Evolutionary conservation across 2,888 invertebrate species (phyloP), one percentile per base, ranked within the genome.

Genomic region (Tigriopus californicus): DNA sequence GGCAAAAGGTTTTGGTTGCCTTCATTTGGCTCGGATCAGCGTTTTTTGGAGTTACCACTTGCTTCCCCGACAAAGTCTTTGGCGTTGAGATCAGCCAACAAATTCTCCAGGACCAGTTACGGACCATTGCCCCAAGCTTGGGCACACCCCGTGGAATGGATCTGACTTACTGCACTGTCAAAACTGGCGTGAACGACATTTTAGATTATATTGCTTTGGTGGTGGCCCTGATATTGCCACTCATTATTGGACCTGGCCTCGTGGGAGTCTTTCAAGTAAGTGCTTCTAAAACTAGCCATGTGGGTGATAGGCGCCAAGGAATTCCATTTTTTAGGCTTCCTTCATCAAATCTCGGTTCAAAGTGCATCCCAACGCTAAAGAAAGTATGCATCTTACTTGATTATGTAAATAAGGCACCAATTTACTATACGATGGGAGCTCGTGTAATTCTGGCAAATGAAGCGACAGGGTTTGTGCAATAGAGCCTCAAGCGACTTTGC

Each of bases 111-210:
- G 20, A 49, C 20, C 20, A 22, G 15, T 18, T 22, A 20, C 13
- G 13, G 15, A 49, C 22, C 22, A 44, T 44, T 15, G 46, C n/a
- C 6, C 15, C 46, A 15, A 15, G 15, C 18, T 4, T 15, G 18
- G 46, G 18, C n/a, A 44, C 15, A 15, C 49, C 49, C 22, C 46
- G 18, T 5, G 15, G 15, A 4, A 22, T 49, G 49, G 49, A 49
- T 8, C 49, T 49, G 6, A 25, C 56, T 12, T 56, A 42, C 33
- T 56, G 56, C 24, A 25, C 41, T n/a, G 44, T 56, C 22, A 41
- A 44, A 33, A 56, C 41, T 6, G 59, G 59, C 13, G 22, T 59
- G 8, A 59, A 59, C 41, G 59, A 59, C 41, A 15, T 59, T n/a
- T 22, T 59, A 1, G 59, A 59, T 20, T 59, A 59, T 41, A 51